These are phyloP conservation scores for Drosophila serrata DNA, from an alignment of 1,140 invertebrate species.

Conservation along the genomic window DNA sequence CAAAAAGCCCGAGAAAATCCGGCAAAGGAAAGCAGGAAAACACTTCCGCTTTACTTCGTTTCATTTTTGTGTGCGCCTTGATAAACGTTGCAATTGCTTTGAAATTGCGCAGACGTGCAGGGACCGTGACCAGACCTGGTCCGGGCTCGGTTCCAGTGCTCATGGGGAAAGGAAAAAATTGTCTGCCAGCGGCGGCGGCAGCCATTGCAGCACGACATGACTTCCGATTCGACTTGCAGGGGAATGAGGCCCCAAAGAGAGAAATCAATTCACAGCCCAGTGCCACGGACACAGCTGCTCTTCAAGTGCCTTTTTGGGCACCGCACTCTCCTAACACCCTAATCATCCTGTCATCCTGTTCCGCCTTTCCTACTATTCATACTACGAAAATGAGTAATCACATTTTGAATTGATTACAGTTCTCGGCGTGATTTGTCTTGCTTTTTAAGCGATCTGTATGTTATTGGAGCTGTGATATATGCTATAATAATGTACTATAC, in stretches of 20 bases:
- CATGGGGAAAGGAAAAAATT: conserved; percentile 56
- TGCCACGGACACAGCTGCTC: conserved; percentile 13
- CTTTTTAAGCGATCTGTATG: background rate
- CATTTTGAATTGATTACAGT: background rate
- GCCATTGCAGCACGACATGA: conserved; percentile 78
- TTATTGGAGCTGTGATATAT: too few relatives aligned
- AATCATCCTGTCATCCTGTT: background rate
- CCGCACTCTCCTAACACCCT: conserved; percentile 42
- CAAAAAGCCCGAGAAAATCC: conserved; percentile 61
- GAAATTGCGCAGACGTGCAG: conserved; percentile 79
- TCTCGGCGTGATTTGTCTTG: background rate
- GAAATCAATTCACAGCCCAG: conserved; percentile 69
- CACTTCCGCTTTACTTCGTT: conserved; percentile 75
- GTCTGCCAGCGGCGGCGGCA: conserved; percentile 57
- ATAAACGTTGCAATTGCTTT: conserved; percentile 81
- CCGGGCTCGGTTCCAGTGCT: conserved; percentile 1
- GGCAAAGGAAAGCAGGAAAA: conserved; percentile 73
- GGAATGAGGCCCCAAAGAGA: conserved; percentile 24
- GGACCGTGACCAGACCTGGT: conserved; percentile 13
- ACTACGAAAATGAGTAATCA: background rate
- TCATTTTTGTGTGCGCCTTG: conserved; percentile 72
- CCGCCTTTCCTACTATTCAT: background rate
- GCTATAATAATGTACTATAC: too few relatives aligned
- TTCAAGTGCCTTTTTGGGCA: conserved; percentile 67
- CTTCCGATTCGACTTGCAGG: conserved; percentile 62